phyloP scores from a whole-genome alignment of 2,797 vertebrate genomes.

The Hozukius guyotensis region DNA sequence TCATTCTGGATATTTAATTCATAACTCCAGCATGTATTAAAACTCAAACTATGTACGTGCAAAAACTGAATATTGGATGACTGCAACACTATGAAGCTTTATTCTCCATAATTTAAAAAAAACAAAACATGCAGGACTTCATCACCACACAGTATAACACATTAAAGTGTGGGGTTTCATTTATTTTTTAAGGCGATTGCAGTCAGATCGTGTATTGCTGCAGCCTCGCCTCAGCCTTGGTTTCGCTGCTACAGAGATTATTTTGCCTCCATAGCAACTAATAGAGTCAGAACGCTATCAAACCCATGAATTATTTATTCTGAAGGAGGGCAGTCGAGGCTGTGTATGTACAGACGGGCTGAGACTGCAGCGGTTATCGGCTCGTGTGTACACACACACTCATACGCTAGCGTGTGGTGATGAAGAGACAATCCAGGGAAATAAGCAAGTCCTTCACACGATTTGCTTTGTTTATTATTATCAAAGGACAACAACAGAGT shows the following conservation, averaged over 20 bases:
- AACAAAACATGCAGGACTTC: neutral
- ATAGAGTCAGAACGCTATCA: slow-evolving; percentile 50
- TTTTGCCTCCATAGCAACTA: slow-evolving; percentile 64
- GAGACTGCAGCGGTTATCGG: slow-evolving; percentile 3
- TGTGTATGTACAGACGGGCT: slow-evolving; percentile 19
- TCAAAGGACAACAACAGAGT: neutral
- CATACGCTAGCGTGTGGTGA: neutral
- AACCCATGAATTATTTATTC: slow-evolving; percentile 75
- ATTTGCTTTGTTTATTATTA: slow-evolving; percentile 18
- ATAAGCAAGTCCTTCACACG: neutral
- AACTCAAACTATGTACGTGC: neutral
- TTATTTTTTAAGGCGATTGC: neutral
- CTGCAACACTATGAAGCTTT: neutral
- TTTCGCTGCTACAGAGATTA: slow-evolving; percentile 37
- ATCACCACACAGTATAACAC: neutral
- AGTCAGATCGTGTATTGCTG: neutral
- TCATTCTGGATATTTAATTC: neutral
- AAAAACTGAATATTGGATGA: neutral
- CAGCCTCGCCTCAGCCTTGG: neutral
- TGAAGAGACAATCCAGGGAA: slow-evolving; percentile 2
- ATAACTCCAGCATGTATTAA: neutral
- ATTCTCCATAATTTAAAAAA: neutral
- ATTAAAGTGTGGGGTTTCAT: neutral
- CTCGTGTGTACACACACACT: slow-evolving; percentile 13
- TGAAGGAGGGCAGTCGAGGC: slow-evolving; percentile 29